Conservation (phyloP, 2,797 vertebrate genomes). For the Myotis vivesi region DNA sequence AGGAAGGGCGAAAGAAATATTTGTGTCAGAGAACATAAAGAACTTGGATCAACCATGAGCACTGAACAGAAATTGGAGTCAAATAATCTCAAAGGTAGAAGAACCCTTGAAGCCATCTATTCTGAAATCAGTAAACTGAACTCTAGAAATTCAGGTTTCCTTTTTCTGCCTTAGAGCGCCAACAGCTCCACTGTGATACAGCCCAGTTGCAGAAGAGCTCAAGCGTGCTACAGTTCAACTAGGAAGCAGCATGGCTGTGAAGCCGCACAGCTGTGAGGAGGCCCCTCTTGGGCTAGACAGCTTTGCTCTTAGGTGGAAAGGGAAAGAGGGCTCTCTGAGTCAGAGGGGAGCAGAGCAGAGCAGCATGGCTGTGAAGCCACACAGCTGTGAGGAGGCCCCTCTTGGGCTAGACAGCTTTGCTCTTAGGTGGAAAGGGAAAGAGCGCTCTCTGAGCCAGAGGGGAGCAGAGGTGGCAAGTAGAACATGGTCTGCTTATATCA, state of each 20-base stretch:
- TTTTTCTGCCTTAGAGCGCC: not conserved
- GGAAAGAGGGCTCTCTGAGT: not conserved
- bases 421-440: too few relatives aligned
- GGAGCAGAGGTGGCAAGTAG: not conserved
- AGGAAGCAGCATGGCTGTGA: not conserved
- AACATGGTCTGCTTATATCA: not conserved
- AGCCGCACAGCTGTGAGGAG: not conserved
- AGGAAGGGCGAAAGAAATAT: not conserved
- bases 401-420: too few relatives aligned
- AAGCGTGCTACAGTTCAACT: not conserved
- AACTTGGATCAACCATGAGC: not conserved
- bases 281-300: not conserved
- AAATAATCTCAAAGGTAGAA: not conserved
- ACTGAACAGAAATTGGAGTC: not conserved
- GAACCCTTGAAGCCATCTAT: not conserved
- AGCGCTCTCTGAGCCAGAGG: too few relatives aligned
- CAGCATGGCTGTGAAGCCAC: too few relatives aligned
- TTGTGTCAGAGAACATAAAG: not conserved
- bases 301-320: not conserved
- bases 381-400: too few relatives aligned
- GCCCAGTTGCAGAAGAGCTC: not conserved
- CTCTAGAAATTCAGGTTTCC: not conserved
- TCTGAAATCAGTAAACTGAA: constrained; percentile 2
- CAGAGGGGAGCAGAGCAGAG: not conserved
- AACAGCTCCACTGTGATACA: not conserved